A percentile compares a stretch with the other conserved stretches of the same genome.
Conservation (phyloP, 2,113 vertebrate genomes). For the Xenotilapia leptura region DNA sequence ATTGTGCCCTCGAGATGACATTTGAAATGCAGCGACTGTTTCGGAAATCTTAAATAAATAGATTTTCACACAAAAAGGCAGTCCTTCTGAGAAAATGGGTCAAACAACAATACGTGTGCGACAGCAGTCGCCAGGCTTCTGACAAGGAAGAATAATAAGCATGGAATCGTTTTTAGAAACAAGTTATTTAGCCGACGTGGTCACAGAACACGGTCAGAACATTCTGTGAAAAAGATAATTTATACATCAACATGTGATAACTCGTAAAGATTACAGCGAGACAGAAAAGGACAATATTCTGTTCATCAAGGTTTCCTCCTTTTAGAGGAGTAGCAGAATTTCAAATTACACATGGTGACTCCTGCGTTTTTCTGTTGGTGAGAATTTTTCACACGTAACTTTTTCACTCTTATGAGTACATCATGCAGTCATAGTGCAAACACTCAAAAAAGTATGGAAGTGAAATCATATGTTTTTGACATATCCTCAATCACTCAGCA, state of each 20-base stretch:
- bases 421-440: background rate
- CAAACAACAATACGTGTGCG: background rate
- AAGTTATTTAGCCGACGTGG: background rate
- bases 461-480: background rate
- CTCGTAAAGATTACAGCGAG: background rate
- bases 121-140: fast-evolving
- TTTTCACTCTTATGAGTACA: background rate
- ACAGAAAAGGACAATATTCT: background rate
- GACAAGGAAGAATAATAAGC: background rate
- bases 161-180: background rate
- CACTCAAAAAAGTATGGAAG: background rate
- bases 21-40: background rate
- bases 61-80: background rate
- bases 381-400: background rate
- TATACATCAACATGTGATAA: background rate
- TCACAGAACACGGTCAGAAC: background rate
- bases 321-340: background rate
- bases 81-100: background rate
- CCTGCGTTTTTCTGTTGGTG: background rate
- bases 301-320: background rate
- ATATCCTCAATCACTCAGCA: background rate
- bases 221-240: background rate
- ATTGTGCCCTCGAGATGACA: background rate
- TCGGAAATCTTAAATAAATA: background rate
- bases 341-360: background rate